These are phyloP conservation scores for Pyrrhosoma nymphula DNA, from an alignment of 2,888 invertebrate species.

Conservation along the genomic window DNA sequence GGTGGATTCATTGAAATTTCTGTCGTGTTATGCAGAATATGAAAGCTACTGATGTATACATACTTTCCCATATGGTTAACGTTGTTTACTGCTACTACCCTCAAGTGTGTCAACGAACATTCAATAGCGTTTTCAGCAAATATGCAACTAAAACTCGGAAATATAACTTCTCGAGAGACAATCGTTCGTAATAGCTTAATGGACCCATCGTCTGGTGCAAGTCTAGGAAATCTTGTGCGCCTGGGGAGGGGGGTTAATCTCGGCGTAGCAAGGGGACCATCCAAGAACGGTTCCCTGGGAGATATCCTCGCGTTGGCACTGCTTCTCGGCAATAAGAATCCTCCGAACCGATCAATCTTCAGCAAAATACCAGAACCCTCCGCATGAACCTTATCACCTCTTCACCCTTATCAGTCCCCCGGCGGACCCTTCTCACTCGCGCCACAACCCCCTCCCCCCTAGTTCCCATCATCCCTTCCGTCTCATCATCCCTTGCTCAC, in stretches of 20 bases:
- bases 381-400: slow-evolving; percentile 50
- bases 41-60: too few relatives aligned
- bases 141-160: too few relatives aligned
- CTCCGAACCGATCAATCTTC: slow-evolving; percentile 37
- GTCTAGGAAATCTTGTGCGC: not conserved
- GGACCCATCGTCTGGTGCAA: not conserved
- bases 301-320: not conserved
- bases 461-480: slow-evolving; percentile 23
- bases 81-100: too few relatives aligned
- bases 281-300: not conserved
- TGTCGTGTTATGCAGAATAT: too few relatives aligned
- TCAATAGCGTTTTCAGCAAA: too few relatives aligned
- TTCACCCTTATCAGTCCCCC: slow-evolving; percentile 45
- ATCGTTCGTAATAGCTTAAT: not conserved
- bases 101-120: too few relatives aligned
- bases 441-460: not conserved
- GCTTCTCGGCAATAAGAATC: slow-evolving; percentile 13
- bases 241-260: not conserved
- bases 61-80: too few relatives aligned
- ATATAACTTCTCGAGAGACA: too few relatives aligned
- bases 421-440: slow-evolving; percentile 25
- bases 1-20: too few relatives aligned
- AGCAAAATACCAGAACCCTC: slow-evolving; percentile 48
- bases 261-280: not conserved
- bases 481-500: not conserved